These are phyloP conservation scores for Bubo blakistoni DNA, from an alignment of 2,113 vertebrate species.

Conservation along the genomic window DNA sequence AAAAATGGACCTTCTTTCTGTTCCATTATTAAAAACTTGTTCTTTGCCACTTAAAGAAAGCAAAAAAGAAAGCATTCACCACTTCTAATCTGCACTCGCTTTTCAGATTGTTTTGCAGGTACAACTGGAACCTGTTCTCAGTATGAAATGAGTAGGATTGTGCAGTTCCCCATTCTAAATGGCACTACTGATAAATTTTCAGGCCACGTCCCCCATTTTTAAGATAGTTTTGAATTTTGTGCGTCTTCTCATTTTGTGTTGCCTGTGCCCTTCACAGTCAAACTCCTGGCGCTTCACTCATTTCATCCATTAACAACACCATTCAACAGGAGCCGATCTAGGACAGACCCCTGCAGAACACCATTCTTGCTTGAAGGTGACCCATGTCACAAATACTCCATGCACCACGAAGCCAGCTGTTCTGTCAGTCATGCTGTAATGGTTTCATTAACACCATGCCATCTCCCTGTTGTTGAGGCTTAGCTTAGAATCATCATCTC, in stretches of 20 bases:
- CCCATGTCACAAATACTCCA: neutral
- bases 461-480: neutral
- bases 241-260: neutral
- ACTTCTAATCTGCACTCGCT: neutral
- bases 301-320: too few relatives aligned
- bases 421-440: neutral
- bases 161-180: neutral
- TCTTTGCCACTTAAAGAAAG: neutral
- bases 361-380: neutral
- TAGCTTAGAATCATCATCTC: neutral
- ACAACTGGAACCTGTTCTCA: neutral
- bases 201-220: neutral
- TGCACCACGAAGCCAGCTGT: neutral
- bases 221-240: neutral
- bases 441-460: rapidly evolving
- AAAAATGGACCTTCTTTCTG: neutral
- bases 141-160: neutral
- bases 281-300: too few relatives aligned
- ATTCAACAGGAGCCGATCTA: too few relatives aligned
- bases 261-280: too few relatives aligned
- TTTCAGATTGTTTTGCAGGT: neutral
- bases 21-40: neutral
- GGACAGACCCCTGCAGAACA: neutral
- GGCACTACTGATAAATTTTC: neutral
- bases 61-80: neutral